These are phyloP conservation scores for Lepisosteus osseus DNA, from an alignment of 2,113 vertebrate species.

Conservation along the genomic window DNA sequence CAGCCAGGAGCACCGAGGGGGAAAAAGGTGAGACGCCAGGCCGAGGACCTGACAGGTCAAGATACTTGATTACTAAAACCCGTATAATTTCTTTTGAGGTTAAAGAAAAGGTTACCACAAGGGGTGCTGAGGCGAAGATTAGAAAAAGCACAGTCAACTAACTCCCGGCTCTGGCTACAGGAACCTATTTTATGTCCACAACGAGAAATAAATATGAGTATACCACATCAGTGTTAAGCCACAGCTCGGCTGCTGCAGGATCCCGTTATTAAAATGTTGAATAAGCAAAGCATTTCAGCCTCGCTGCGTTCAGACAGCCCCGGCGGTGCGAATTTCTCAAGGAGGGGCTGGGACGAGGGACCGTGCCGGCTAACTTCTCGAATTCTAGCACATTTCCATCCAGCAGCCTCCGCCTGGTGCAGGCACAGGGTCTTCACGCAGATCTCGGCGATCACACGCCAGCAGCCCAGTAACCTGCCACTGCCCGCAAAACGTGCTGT, in stretches of 20 bases:
- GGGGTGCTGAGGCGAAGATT: not conserved
- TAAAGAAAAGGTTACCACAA: conserved; percentile 10
- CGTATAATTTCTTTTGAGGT: not conserved
- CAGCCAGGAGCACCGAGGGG: too few relatives aligned
- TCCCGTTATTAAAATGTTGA: not conserved
- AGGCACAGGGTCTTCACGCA: conserved; percentile 12
- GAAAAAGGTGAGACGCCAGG: not conserved
- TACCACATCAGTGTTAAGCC: too few relatives aligned
- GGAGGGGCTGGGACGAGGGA: not conserved
- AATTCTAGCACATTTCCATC: conserved; percentile 3
- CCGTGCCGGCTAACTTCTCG: not conserved
- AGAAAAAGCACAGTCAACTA: not conserved
- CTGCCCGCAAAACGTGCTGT: too few relatives aligned
- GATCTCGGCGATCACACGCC: not conserved
- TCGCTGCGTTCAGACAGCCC: too few relatives aligned
- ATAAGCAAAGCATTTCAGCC: not conserved
- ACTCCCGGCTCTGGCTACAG: not conserved
- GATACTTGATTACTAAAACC: not conserved
- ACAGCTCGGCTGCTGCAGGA: not conserved
- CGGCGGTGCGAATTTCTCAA: not conserved
- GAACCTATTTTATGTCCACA: not conserved
- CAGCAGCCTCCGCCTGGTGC: not conserved
- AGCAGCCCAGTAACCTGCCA: not conserved
- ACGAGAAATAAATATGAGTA: not conserved
- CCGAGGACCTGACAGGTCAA: not conserved